A percentile compares a stretch with the other conserved stretches of the same genome.
These are phyloP conservation scores for Prunella fulvescens DNA, from an alignment of 2,113 vertebrate species.

Conservation along the genomic window DNA sequence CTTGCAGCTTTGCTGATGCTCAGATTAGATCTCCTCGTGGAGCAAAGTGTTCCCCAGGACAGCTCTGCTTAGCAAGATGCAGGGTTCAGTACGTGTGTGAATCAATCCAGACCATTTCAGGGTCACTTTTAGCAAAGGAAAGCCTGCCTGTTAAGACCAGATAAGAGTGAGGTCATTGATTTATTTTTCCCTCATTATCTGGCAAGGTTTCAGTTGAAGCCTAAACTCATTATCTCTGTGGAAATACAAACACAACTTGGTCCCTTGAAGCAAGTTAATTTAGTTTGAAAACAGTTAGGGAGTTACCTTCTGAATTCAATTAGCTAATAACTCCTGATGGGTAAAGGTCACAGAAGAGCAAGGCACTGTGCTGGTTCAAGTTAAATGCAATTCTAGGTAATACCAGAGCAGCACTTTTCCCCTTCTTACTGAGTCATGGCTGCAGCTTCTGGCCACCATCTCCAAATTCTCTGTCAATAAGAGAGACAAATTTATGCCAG, in stretches of 20 bases:
- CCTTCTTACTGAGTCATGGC: neutral
- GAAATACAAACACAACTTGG: conserved; percentile 64
- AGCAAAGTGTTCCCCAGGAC: neutral
- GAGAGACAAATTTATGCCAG: neutral
- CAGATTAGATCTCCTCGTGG: neutral
- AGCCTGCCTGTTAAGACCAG: conserved; percentile 64
- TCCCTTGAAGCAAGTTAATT: conserved; percentile 66
- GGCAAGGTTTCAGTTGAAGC: conserved; percentile 58
- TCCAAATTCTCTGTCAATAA: neutral
- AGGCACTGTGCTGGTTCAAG: neutral
- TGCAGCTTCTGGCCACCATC: neutral
- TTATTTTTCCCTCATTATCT: conserved; percentile 56
- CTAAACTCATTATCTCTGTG: conserved; percentile 63
- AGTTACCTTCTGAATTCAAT: conserved; percentile 62
- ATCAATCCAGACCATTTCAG: conserved; percentile 55
- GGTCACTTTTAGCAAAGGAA: conserved; percentile 62
- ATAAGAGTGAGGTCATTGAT: conserved; percentile 69
- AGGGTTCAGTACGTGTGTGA: neutral
- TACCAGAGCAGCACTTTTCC: neutral
- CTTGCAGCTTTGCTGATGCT: conserved; percentile 1
- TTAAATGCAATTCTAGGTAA: conserved; percentile 11
- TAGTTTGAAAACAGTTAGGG: conserved; percentile 60
- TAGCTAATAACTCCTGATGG: conserved; percentile 50
- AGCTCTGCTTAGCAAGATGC: neutral
- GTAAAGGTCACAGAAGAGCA: conserved; percentile 42